phyloP scores from a whole-genome alignment of 2,888 invertebrate genomes.

The Cloeon dipterum region DNA sequence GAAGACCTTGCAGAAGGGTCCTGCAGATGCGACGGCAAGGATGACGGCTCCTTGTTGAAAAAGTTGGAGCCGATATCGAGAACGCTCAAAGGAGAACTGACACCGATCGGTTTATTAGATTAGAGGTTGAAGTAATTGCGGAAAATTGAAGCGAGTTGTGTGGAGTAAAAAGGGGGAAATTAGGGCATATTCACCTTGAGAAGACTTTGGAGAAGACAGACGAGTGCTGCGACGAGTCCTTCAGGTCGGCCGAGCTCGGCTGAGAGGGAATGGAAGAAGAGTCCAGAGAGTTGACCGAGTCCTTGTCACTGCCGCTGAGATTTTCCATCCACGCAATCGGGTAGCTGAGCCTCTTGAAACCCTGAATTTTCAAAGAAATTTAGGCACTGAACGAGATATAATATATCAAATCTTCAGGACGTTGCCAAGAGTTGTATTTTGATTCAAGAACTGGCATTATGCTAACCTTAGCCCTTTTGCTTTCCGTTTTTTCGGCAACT shows the following conservation, averaged over 20 bases:
- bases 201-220: conserved; percentile 82
- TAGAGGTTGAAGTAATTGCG: neutral
- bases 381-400: too few relatives aligned
- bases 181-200: conserved; percentile 40
- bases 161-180: too few relatives aligned
- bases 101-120: too few relatives aligned
- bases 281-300: conserved; percentile 8
- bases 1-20: neutral
- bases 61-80: conserved; percentile 90
- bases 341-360: conserved; percentile 77
- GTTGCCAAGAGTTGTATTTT: neutral
- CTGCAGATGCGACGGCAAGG: neutral
- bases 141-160: neutral
- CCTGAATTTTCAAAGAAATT: conserved; percentile 38
- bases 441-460: too few relatives aligned
- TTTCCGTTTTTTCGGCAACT: conserved; percentile 25
- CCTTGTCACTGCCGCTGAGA: conserved; percentile 43
- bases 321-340: conserved; percentile 84
- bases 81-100: conserved; percentile 82
- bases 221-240: conserved; percentile 34
- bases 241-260: conserved; percentile 1
- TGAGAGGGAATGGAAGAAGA: conserved; percentile 2
- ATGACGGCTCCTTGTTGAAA: conserved; percentile 61
- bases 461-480: conserved; percentile 63
- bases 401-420: neutral